A percentile compares a stretch with the other conserved stretches of the same genome.
Evolutionary conservation across 2,888 invertebrate species (phyloP).

Genomic region (Acleris emargana): DNA sequence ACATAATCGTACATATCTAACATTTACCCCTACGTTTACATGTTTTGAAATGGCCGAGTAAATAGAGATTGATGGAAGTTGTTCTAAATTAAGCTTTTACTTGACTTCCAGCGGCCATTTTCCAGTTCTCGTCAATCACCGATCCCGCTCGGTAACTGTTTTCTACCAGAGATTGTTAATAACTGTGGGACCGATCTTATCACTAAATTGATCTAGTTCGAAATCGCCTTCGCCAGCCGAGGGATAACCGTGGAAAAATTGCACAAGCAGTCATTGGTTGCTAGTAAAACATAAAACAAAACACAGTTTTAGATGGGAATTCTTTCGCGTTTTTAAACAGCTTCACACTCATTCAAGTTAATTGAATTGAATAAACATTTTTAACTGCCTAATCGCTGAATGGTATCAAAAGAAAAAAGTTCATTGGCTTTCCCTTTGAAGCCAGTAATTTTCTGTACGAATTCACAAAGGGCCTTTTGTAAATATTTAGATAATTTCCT

Average conservation of each 20-base stretch:
- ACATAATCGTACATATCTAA: no score
- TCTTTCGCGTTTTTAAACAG: no score
- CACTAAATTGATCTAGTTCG: slow-evolving; percentile 47
- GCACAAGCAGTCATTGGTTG: background rate
- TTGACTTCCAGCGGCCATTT: slow-evolving; percentile 10
- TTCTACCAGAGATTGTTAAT: slow-evolving; percentile 46
- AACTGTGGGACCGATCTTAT: slow-evolving; percentile 47
- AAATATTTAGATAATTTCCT: no score
- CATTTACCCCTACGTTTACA: background rate
- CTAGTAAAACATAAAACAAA: no score
- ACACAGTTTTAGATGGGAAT: no score
- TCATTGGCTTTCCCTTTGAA: background rate
- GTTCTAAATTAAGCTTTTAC: slow-evolving; percentile 10
- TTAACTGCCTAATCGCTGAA: background rate
- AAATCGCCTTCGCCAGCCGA: slow-evolving; percentile 35
- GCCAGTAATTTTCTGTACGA: background rate
- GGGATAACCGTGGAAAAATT: slow-evolving; percentile 22
- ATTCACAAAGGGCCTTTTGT: no score
- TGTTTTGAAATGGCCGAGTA: background rate
- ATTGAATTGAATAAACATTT: background rate
- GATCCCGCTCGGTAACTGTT: slow-evolving; percentile 36
- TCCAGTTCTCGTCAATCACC: slow-evolving; percentile 28
- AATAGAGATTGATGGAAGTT: background rate
- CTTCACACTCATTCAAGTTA: no score
- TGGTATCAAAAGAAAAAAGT: background rate